Evolutionary conservation across 2,113 vertebrate species (phyloP).

Genomic region (Paratilapia polleni): DNA sequence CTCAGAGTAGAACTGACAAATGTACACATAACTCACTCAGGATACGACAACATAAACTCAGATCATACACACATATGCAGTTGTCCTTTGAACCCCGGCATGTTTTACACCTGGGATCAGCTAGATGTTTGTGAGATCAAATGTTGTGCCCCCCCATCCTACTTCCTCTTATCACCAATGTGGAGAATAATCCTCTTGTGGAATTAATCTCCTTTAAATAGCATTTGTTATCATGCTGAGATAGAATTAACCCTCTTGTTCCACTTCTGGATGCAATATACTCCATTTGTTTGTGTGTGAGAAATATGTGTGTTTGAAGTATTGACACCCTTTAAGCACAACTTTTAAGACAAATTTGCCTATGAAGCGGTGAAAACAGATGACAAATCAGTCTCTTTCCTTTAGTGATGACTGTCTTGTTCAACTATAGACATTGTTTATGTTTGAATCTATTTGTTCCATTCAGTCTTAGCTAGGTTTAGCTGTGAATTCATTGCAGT

Average conservation of each 20-base stretch:
- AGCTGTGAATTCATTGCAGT: neutral
- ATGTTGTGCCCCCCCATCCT: slow-evolving; percentile 59
- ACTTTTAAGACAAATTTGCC: neutral
- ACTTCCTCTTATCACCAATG: slow-evolving; percentile 74
- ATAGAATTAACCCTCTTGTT: slow-evolving; percentile 76
- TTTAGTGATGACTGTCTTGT: neutral
- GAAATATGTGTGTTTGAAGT: neutral
- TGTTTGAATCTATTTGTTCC: slow-evolving; percentile 13
- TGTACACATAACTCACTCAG: neutral
- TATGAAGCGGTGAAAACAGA: neutral
- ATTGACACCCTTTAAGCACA: neutral
- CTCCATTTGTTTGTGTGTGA: slow-evolving; percentile 1
- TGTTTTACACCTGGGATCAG: slow-evolving; percentile 78
- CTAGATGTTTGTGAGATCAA: slow-evolving; percentile 72
- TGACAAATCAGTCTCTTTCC: neutral
- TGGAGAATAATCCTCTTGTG: slow-evolving; percentile 78
- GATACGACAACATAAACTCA: slow-evolving; percentile 17
- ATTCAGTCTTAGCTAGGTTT: slow-evolving; percentile 2
- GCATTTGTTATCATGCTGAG: slow-evolving; percentile 75
- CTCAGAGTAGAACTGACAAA: slow-evolving; percentile 20
- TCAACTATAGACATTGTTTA: slow-evolving; percentile 17
- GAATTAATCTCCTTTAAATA: slow-evolving; percentile 81
- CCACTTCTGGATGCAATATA: slow-evolving; percentile 49
- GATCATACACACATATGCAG: neutral
- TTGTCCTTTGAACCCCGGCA: slow-evolving; percentile 47